Evolutionary conservation across 2,797 vertebrate species (phyloP), one percentile per base, ranked within the genome.

Genomic region (Sebastes iracundus): DNA sequence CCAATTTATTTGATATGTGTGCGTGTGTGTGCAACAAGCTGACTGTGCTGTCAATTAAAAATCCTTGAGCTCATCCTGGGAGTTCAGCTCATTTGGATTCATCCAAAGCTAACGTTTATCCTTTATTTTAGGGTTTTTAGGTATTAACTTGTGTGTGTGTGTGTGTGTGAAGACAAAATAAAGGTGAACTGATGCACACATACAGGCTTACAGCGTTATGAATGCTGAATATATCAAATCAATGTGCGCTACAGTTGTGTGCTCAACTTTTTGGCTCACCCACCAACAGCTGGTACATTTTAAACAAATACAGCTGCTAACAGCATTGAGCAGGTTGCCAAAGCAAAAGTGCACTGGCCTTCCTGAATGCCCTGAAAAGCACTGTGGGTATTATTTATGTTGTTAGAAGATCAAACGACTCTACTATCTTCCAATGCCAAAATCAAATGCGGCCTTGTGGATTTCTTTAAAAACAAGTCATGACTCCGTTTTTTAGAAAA

Each of bases 21-120:
- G 61, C 2, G 25, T 35, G 7, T 22, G 11, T 4, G 10, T 28
- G 74, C 70, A 86, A 86, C 90, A 73, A 83, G 80, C 89, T 80
- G 56, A 77, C 87, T 80, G 58, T 32, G 85, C 84, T 90, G 91
- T 91, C 91, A 88, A 93, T 95, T 95, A 94, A 94, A 92, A 87
- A 81, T 86, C 70, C 65, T 79, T 3, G 25, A 74, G 79, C 87
- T 87, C 70, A 72, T 88, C 80, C n/a, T 38, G 88, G 87, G 88
- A 94, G 78, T 84, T 81, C 35, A 87, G 86, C 90, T 94, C 88
- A 90, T 95, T 92, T 90, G 74, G 80, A 84, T 83, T 80, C 77
- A 72, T 77, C 80, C 74, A 79, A 62, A 88, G 72, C 18, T 20
- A 66, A 88, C 80, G 81, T 90, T 86, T 64, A 83, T 79, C 63